phyloP scores from a whole-genome alignment of 2,888 invertebrate species.

The Auanema freiburgensis region DNA sequence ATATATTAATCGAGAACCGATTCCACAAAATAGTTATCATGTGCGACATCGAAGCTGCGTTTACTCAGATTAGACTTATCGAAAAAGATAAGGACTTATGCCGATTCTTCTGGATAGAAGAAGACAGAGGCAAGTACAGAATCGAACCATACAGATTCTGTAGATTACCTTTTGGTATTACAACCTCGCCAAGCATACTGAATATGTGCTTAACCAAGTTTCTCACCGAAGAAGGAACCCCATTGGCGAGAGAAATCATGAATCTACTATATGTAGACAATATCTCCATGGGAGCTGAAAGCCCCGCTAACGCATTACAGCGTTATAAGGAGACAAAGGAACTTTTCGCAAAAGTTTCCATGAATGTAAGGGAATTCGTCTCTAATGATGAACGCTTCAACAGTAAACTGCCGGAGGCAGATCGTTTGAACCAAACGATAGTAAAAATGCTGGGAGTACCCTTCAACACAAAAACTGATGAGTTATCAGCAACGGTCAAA shows the following conservation, averaged over 20 bases:
- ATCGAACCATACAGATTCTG: not conserved
- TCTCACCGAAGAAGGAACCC: not conserved
- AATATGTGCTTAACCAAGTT: not conserved
- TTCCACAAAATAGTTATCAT: not conserved
- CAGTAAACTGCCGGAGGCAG: not conserved
- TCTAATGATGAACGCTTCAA: not conserved
- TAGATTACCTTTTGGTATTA: slow-evolving; percentile 3
- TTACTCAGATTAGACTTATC: slow-evolving; percentile 4
- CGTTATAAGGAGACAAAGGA: not conserved
- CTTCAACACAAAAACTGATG: not conserved
- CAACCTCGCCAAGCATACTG: slow-evolving; percentile 1
- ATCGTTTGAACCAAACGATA: not conserved
- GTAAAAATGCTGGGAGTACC: slow-evolving; percentile 5
- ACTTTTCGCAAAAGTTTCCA: not conserved
- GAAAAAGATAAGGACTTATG: slow-evolving; percentile 1
- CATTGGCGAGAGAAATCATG: slow-evolving; percentile 3
- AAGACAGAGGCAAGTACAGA: not conserved
- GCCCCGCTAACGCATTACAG: not conserved
- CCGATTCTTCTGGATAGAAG: not conserved
- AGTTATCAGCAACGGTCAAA: not conserved
- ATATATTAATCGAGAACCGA: not conserved
- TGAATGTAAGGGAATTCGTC: slow-evolving; percentile 1
- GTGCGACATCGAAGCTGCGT: slow-evolving; percentile 4
- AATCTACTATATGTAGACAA: no score
- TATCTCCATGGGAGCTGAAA: not conserved